Evolutionary conservation across 64 coral and sea anemone species (phyloP).

Genomic region (Montipora efflorescens): DNA sequence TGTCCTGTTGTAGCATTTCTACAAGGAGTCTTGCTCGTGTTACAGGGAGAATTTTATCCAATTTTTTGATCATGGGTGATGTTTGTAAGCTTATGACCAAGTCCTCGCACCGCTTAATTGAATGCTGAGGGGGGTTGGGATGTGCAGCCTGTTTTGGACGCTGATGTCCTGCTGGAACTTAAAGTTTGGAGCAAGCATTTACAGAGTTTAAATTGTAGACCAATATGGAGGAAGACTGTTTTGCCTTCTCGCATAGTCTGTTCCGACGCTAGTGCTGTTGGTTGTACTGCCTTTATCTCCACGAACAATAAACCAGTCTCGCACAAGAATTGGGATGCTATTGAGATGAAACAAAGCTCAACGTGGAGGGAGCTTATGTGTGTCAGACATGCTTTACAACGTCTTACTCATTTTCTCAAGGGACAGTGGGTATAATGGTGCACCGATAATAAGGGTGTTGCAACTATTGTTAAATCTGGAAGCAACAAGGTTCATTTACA

Average conservation of each 20-base stretch:
- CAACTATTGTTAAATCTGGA: too few species aligned
- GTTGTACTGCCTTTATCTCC: background rate
- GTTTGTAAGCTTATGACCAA: slow-evolving; percentile 40
- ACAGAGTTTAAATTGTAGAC: slow-evolving; percentile 28
- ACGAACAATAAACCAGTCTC: slow-evolving; percentile 32
- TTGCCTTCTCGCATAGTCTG: slow-evolving; percentile 14
- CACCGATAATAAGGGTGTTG: too few species aligned
- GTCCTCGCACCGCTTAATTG: slow-evolving; percentile 23
- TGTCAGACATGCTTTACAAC: too few species aligned
- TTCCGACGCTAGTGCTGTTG: background rate
- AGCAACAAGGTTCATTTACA: too few species aligned
- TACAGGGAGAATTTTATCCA: slow-evolving; percentile 24
- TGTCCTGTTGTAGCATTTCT: background rate
- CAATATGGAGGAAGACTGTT: slow-evolving; percentile 1
- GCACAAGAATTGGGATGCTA: slow-evolving; percentile 34
- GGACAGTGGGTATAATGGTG: too few species aligned
- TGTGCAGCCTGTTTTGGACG: slow-evolving; percentile 10
- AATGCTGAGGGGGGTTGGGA: slow-evolving; percentile 17
- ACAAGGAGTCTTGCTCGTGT: slow-evolving; percentile 24
- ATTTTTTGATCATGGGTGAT: slow-evolving; percentile 32
- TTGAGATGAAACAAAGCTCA: background rate
- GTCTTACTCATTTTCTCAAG: too few species aligned
- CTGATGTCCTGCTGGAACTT: slow-evolving; percentile 9
- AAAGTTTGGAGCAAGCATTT: slow-evolving; percentile 39
- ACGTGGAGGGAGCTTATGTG: too few species aligned